Conservation (phyloP, 2,797 vertebrate species). For the Phrynocephalus guinanensis region DNA sequence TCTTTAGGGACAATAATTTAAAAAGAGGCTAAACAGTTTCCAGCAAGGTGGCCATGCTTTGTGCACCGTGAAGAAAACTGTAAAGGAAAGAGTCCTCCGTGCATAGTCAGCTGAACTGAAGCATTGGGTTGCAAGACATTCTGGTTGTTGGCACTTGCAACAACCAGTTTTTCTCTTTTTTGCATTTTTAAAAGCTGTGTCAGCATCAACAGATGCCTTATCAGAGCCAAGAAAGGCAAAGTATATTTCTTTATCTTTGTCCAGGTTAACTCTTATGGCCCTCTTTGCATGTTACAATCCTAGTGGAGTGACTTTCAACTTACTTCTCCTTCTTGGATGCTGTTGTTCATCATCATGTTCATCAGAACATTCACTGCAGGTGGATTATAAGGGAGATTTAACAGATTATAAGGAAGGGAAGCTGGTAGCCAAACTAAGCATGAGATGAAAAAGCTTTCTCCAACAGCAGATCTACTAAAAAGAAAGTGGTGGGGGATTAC, state of each 20-base stretch:
- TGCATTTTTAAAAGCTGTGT: not conserved
- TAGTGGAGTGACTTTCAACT: not conserved
- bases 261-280: not conserved
- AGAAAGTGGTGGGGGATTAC: not conserved
- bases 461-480: not conserved
- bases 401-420: not conserved
- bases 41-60: not conserved
- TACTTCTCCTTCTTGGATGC: not conserved
- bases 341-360: not conserved
- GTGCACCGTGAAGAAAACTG: not conserved
- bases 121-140: not conserved
- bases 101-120: not conserved
- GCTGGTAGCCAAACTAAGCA: not conserved
- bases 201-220: not conserved
- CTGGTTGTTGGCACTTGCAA: not conserved
- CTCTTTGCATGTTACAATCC: not conserved
- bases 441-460: not conserved
- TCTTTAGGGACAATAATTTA: conserved; percentile 6
- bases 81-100: not conserved
- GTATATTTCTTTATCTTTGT: not conserved
- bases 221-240: not conserved
- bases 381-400: too few species aligned
- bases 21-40: not conserved
- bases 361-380: not conserved
- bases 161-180: not conserved